Evolutionary conservation across 2,797 vertebrate genomes (phyloP).

Genomic region (Zenarchopterus dispar): DNA sequence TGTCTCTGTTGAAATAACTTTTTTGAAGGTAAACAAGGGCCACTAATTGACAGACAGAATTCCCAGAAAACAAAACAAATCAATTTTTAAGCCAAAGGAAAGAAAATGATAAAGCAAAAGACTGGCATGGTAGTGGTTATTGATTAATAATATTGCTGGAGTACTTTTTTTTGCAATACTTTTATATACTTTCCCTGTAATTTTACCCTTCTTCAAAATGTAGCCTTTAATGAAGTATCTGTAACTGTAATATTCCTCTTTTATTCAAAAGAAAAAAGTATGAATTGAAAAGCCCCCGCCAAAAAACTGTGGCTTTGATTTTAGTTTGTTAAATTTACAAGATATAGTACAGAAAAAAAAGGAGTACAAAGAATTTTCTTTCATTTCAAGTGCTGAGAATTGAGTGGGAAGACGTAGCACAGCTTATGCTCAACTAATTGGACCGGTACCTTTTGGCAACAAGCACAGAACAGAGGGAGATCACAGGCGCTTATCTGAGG

Average conservation of each 20-base stretch:
- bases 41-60: conserved; percentile 24
- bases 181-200: not conserved
- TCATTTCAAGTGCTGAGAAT: conserved; percentile 29
- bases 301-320: not conserved
- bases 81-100: conserved; percentile 23
- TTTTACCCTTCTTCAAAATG: conserved; percentile 4
- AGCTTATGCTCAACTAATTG: conserved; percentile 42
- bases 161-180: conserved; percentile 8
- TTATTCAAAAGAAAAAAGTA: not conserved
- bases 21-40: conserved; percentile 42
- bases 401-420: conserved; percentile 55
- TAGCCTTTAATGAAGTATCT: conserved; percentile 1
- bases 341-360: conserved; percentile 6
- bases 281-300: not conserved
- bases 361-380: conserved; percentile 14
- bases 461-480: conserved; percentile 42
- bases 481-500: conserved; percentile 28
- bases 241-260: not conserved
- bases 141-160: conserved; percentile 14
- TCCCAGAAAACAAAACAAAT: conserved; percentile 2
- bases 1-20: conserved; percentile 35
- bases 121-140: conserved; percentile 3
- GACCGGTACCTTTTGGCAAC: conserved; percentile 42
- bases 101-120: conserved; percentile 21
- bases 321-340: conserved; percentile 21